phyloP scores from a whole-genome alignment of 2,113 vertebrate genomes.

The Mandrillus leucophaeus region DNA sequence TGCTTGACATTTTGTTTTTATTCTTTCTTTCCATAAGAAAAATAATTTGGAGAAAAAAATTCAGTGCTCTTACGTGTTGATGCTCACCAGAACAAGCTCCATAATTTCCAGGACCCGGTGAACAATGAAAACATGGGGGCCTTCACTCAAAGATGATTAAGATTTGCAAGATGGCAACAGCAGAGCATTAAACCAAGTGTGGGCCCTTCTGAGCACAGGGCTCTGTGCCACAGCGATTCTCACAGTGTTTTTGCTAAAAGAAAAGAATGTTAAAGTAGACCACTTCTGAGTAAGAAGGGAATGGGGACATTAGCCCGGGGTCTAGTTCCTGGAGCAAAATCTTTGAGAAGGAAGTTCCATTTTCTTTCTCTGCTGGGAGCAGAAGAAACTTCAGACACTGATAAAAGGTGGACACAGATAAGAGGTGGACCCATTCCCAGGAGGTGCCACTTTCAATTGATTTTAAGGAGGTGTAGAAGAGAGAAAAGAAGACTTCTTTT shows the following conservation, averaged over 20 bases:
- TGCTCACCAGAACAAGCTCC: not conserved
- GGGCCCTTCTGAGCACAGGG: not conserved
- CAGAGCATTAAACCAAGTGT: not conserved
- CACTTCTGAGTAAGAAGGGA: not conserved
- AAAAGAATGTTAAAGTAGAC: not conserved
- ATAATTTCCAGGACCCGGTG: not conserved
- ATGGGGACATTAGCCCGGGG: not conserved
- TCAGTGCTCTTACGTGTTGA: not conserved
- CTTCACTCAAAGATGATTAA: not conserved
- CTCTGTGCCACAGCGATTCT: not conserved
- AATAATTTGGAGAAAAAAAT: not conserved
- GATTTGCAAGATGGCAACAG: not conserved
- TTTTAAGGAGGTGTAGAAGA: conserved; percentile 67
- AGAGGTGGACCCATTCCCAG: conserved; percentile 67
- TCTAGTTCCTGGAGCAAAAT: conserved; percentile 11
- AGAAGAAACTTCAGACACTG: conserved; percentile 28
- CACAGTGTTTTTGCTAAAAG: not conserved
- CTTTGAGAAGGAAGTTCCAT: not conserved
- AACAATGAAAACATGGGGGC: not conserved
- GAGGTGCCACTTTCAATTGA: conserved; percentile 74
- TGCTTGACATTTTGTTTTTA: not conserved
- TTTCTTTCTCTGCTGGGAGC: conserved; percentile 45
- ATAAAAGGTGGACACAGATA: conserved; percentile 52
- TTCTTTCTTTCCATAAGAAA: not conserved
- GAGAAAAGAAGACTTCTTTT: conserved; percentile 56